Conservation (phyloP, 1,140 invertebrate genomes). For the Panagrolaimus sp. region DNA sequence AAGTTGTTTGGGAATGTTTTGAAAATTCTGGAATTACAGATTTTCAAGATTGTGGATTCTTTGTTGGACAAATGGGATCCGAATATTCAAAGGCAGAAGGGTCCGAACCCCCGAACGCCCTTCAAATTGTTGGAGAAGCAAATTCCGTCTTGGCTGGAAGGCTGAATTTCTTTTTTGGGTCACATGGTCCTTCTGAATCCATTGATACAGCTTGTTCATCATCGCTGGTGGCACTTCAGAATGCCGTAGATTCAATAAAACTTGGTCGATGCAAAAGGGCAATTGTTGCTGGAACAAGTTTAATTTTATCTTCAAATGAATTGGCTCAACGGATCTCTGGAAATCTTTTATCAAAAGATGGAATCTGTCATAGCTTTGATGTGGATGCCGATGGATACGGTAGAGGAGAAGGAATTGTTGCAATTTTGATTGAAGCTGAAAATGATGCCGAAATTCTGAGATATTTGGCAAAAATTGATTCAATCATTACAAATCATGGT, state of each 20-base stretch:
- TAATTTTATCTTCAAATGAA: conserved; percentile 76
- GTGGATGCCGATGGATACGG: conserved; percentile 64
- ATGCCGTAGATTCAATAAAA: conserved; percentile 75
- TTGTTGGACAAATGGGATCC: conserved; percentile 39
- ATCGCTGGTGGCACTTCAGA: conserved; percentile 74
- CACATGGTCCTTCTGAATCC: conserved; percentile 74
- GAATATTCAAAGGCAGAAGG: conserved; percentile 33
- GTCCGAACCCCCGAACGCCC: conserved; percentile 26
- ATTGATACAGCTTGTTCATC: conserved; percentile 92
- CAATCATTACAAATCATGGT: conserved; percentile 48
- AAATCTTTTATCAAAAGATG: conserved; percentile 80
- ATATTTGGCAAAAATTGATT: conserved; percentile 31
- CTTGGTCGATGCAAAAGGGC: conserved; percentile 79
- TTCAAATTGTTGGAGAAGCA: conserved; percentile 18
- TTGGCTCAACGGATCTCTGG: conserved; percentile 82
- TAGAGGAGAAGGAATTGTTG: conserved; percentile 52
- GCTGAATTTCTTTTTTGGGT: conserved; percentile 47
- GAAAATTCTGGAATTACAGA: conserved; percentile 46
- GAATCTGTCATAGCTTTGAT: conserved; percentile 86
- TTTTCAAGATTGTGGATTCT: conserved; percentile 25
- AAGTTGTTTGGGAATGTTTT: conserved; percentile 61
- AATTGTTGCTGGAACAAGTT: conserved; percentile 78
- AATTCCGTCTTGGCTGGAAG: conserved; percentile 31
- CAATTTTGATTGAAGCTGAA: conserved; percentile 25
- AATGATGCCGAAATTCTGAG: neutral